Percentiles rank a stretch among this genome's conserved stretches.
Conservation (phyloP, 1,140 invertebrate species). For the Cydia pomonella region DNA sequence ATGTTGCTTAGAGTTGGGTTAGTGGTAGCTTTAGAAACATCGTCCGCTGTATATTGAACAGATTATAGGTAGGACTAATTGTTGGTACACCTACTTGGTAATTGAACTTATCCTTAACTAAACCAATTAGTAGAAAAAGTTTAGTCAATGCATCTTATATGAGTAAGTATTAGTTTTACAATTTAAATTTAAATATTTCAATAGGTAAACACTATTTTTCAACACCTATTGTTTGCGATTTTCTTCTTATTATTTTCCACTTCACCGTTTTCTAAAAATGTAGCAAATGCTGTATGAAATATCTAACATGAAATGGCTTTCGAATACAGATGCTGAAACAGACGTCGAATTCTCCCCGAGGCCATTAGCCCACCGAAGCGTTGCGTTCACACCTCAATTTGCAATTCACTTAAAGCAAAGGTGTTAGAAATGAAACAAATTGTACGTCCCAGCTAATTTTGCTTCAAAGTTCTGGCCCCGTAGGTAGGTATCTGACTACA, state of each 20-base stretch:
- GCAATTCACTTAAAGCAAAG: neutral
- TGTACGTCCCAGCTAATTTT: neutral
- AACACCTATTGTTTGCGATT: neutral
- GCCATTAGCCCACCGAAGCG: conserved; percentile 9
- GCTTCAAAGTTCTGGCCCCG: neutral
- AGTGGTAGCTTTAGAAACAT: neutral
- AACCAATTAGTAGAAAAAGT: too few species aligned
- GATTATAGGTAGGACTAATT: neutral
- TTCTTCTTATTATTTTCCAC: neutral
- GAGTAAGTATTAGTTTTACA: neutral
- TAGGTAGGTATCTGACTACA: neutral
- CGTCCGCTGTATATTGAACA: neutral
- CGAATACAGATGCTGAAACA: conserved; percentile 15
- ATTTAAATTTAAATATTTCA: too few species aligned
- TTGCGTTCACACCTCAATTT: conserved; percentile 3
- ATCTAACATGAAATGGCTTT: conserved; percentile 17
- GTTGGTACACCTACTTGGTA: too few species aligned
- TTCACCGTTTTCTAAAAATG: neutral
- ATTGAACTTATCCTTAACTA: too few species aligned
- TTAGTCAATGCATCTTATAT: too few species aligned
- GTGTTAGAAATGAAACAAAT: neutral
- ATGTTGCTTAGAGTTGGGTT: neutral
- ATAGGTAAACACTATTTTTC: too few species aligned
- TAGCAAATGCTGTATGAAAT: conserved; percentile 1
- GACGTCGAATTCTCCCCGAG: conserved; percentile 3